Base-by-base conservation (phyloP, 2,888 invertebrate species). In the Neocrepidodera transversa region DNA sequence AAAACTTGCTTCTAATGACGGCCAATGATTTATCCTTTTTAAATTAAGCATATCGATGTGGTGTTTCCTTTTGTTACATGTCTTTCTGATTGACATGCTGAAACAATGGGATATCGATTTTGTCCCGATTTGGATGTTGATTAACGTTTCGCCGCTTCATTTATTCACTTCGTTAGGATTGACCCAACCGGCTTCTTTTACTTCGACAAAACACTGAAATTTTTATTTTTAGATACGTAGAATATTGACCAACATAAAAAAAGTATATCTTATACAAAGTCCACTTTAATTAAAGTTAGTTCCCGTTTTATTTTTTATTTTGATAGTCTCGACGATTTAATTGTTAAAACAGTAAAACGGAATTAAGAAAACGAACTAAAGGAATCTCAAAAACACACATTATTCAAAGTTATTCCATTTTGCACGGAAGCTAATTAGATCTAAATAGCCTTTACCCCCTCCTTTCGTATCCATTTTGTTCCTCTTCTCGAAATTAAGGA, bases 1-100 rank as follows among this genome's bases (percentile, higher is more conserved):
- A 40, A 40, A 28, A 36, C 17, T 28, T 28, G 40, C 7, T 23
- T 28, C 18, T 51, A 51, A 51, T 51, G 51, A 51, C 45, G 16
- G 53, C 45, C 45, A 45, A 45, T 54, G 53, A 54, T 54, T 54
- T 45, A 54, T 54, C 20, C 26, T 35, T 54, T 54, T 54, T 45
- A 54, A 54, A 54, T 54, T 35, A 54, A 54, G 45, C 43, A 45
- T 54, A 54, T 45, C 45, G 10, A 17, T 28, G 36, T 36, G 40
- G 16, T 51, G 10, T 40, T 40, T 40, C 18, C 51, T 28, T 51
- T 51, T 40, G 51, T 40, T 51, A 51, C 8, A 40, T 18, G 28
- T 40, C 30, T 51, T 50, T 30, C 28, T 40, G 40, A 51, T 51
- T 40, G 51, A 51, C 51, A 51, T 28, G 2, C 28, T 40, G 14